Conservation (phyloP, 2,113 vertebrate species). For the Antechinus flavipes region DNA sequence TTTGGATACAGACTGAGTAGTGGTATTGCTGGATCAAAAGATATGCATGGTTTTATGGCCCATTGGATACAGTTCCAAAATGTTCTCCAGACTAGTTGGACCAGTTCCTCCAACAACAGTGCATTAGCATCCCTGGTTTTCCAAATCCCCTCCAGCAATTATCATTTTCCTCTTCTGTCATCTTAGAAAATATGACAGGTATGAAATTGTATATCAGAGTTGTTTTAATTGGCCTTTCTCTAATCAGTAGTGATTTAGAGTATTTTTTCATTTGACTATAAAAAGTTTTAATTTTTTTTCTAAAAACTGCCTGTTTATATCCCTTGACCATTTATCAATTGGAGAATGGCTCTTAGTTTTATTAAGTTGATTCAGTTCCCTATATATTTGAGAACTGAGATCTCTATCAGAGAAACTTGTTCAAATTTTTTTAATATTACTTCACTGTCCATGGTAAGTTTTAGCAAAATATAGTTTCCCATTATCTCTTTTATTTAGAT, state of each 20-base stretch:
- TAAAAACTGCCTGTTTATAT: neutral
- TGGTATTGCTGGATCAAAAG: neutral
- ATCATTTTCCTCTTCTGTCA: neutral
- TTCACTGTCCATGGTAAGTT: neutral
- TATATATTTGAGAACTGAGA: neutral
- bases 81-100: neutral
- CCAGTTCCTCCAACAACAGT: neutral
- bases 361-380: neutral
- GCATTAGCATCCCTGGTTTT: neutral
- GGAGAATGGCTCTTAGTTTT: neutral
- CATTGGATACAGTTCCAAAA: neutral
- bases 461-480: neutral
- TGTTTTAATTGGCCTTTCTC: neutral
- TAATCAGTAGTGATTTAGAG: neutral
- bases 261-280: neutral
- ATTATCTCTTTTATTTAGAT: neutral
- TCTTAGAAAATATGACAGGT: neutral
- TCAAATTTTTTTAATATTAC: neutral
- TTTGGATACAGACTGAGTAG: neutral
- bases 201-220: neutral
- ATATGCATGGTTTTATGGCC: neutral
- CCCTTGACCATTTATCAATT: neutral
- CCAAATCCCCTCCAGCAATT: neutral
- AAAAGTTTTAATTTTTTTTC: neutral
- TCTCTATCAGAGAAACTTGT: neutral